Evolutionary conservation across 2,113 vertebrate genomes (phyloP).

Genomic region (Myrmecobius fasciatus): DNA sequence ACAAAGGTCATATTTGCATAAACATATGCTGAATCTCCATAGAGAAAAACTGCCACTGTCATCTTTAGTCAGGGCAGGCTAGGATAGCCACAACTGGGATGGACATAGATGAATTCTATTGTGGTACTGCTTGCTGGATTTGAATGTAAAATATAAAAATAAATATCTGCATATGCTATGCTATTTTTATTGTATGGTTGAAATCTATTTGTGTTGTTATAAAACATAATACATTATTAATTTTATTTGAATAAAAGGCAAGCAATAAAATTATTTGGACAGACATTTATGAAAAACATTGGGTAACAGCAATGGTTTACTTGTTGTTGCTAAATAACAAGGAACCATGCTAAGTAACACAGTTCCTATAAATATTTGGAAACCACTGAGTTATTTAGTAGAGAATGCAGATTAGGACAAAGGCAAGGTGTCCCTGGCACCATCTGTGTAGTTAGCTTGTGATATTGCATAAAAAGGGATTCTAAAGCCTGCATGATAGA

Average conservation of each 20-base stretch:
- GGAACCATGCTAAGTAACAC: not conserved
- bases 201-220: not conserved
- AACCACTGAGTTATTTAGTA: not conserved
- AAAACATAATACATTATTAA: not conserved
- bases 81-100: not conserved
- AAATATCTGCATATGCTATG: not conserved
- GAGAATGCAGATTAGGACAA: not conserved
- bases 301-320: not conserved
- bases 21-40: not conserved
- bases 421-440: not conserved
- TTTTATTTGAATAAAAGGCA: not conserved
- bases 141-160: not conserved
- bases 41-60: not conserved
- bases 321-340: not conserved
- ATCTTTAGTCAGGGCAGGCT: not conserved
- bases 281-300: not conserved
- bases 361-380: not conserved
- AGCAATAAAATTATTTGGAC: not conserved
- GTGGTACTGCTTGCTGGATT: not conserved
- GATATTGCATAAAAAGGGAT: not conserved
- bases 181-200: not conserved
- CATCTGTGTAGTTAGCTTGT: not conserved
- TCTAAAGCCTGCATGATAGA: not conserved
- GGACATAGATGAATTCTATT: not conserved
- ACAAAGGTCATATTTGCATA: not conserved